phyloP scores from a whole-genome alignment of 2,888 invertebrate species.

The Eristalinus sepulchralis region DNA sequence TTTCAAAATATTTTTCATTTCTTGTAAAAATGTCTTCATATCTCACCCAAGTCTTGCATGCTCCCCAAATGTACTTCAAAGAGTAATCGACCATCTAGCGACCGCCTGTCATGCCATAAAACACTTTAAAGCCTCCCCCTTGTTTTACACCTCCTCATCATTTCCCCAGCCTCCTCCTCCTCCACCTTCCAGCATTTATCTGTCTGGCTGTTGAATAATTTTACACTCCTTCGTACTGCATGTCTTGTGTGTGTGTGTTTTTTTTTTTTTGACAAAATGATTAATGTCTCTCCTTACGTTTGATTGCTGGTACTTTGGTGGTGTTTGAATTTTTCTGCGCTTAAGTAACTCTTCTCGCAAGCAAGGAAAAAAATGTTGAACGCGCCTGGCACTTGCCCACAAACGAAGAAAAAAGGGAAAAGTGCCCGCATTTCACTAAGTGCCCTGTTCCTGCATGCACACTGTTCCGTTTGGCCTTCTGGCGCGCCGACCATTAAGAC shows the following conservation, averaged over 20 bases:
- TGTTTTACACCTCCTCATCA: background rate
- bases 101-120: background rate
- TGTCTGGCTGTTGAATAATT: conserved; percentile 14
- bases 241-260: too few species aligned
- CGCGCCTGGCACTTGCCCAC: conserved; percentile 20
- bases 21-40: too few species aligned
- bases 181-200: conserved; percentile 1
- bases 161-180: background rate
- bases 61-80: too few species aligned
- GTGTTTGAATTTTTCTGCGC: conserved; percentile 5
- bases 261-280: conserved; percentile 45
- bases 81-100: background rate
- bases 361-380: conserved; percentile 35
- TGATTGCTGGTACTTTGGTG: conserved; percentile 40
- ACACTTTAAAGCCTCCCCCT: background rate
- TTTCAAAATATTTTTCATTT: too few species aligned
- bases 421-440: conserved; percentile 42
- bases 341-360: conserved; percentile 35
- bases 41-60: too few species aligned
- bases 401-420: too few species aligned
- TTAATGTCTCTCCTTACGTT: conserved; percentile 52
- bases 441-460: conserved; percentile 51
- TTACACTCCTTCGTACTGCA: background rate
- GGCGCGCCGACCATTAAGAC: conserved; percentile 48
- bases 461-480: conserved; percentile 10